These are phyloP conservation scores for Drosophila flavopinicola DNA, from an alignment of 2,888 invertebrate genomes.

Conservation along the genomic window DNA sequence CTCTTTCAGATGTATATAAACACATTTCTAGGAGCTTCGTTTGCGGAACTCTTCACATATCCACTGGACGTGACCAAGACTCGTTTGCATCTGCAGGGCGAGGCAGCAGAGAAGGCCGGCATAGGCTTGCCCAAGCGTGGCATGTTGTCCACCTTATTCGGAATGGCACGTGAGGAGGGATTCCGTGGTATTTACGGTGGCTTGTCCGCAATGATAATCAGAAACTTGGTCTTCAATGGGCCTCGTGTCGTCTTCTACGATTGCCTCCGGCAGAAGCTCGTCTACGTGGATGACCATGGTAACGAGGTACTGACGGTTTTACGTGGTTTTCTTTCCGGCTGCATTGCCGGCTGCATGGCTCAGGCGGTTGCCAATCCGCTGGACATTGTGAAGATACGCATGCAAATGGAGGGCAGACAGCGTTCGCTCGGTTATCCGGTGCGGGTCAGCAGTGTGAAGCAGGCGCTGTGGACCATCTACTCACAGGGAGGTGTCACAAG, in stretches of 20 bases:
- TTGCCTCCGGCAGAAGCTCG: conserved; percentile 26
- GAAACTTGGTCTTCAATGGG: conserved; percentile 50
- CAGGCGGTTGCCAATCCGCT: conserved; percentile 50
- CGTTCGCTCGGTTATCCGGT: conserved; percentile 24
- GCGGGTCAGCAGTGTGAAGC: conserved; percentile 11
- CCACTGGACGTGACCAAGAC: conserved; percentile 38
- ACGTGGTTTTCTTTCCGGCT: conserved; percentile 17
- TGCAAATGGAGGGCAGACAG: conserved; percentile 50
- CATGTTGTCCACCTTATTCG: conserved; percentile 12
- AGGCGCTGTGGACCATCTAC: conserved; percentile 13
- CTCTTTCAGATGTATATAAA: conserved; percentile 1
- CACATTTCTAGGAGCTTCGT: conserved; percentile 14
- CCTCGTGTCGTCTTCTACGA: conserved; percentile 51
- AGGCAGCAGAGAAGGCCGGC: conserved; percentile 13
- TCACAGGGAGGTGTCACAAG: conserved; percentile 4
- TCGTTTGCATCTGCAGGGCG: conserved; percentile 21
- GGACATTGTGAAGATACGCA: conserved; percentile 56
- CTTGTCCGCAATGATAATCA: conserved; percentile 43
- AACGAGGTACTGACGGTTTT: conserved; percentile 9
- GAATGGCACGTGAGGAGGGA: conserved; percentile 37
- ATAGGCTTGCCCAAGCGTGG: not conserved
- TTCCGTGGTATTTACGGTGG: conserved; percentile 39
- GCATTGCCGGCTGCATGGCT: conserved; percentile 42
- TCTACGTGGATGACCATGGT: conserved; percentile 16
- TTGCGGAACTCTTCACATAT: conserved; percentile 25